Base-by-base conservation (phyloP, 2,797 vertebrate genomes). In the Poecilia wingei region DNA sequence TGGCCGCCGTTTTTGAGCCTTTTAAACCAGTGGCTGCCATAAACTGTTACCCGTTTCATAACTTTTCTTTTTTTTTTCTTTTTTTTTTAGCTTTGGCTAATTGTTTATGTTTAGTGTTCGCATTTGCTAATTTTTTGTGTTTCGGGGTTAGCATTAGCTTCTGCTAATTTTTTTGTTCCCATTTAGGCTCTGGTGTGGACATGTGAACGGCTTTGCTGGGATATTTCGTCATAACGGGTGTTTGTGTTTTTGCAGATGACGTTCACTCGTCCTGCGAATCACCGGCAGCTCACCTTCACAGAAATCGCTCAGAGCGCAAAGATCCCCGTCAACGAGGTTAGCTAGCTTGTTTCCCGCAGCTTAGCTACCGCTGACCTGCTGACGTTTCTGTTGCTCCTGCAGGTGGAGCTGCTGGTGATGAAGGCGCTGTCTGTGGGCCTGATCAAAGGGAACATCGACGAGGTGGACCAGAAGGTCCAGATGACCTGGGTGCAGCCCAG, bases 401-500 rank as follows among this genome's bases (percentile, higher is more conserved):
- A 99, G 98, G 98, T 99, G 95, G 98, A 99, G 90, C 94, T 99
- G 57, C 93, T 99, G 94, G 98, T 99, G 93, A 99, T 99, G 98
- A 99, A 98, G 95, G 98, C 98, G 0, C 96, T 99, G 16, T 99
- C 98, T 0, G 98, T 98, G 31, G 98, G 98, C 1, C 93, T 99
- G 84, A 97, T 99, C 71, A 97, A 97, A 87, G 98, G 98, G 71
- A 99, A 97, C 84, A 99, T 99, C 0, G 98, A 99, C 0, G 98
- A 99, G 86, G 98, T 99, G 84, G 98, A 99, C 86, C 96, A 97
- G 95, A 97, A 94, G 57, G 98, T 99, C 46, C 98, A 99, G 94
- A 99, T 99, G 98, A 98, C 97, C 0, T 99, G 98, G 98, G 98
- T 99, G n/a, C 98, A 99, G 87, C 98, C 98, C 3, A 91, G 98